Evolutionary conservation across 2,888 invertebrate genomes (phyloP).

Genomic region (Nineta flava): DNA sequence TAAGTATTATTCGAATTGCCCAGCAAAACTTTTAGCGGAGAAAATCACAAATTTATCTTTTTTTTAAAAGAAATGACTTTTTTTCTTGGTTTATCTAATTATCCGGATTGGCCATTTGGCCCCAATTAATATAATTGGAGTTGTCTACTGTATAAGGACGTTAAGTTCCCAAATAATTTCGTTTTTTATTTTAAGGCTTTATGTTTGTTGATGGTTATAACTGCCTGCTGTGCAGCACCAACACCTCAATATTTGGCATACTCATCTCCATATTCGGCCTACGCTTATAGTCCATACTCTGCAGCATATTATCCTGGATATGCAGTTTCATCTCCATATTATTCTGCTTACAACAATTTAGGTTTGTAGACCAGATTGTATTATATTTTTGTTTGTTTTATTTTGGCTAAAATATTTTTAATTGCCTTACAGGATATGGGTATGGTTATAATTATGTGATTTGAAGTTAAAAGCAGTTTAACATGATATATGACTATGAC

Average conservation of each 20-base stretch:
- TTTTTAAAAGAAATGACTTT: too few relatives aligned
- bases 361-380: background rate
- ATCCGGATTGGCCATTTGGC: too few relatives aligned
- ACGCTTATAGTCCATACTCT: background rate
- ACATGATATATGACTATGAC: too few relatives aligned
- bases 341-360: background rate
- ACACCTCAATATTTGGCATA: conserved; percentile 3
- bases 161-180: too few relatives aligned
- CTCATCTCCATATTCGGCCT: background rate
- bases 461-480: too few relatives aligned
- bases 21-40: too few relatives aligned
- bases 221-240: conserved; percentile 2
- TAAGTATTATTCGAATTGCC: too few relatives aligned
- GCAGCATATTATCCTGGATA: background rate
- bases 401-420: background rate
- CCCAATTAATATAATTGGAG: too few relatives aligned
- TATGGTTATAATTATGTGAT: conserved; percentile 14
- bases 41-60: too few relatives aligned
- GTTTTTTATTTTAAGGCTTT: conserved; percentile 1
- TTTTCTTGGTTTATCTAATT: too few relatives aligned
- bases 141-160: too few relatives aligned
- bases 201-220: background rate
- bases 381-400: background rate
- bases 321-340: background rate
- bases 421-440: background rate